Percentiles rank a stretch among this genome's conserved stretches.
phyloP scores from a whole-genome alignment of 1,140 invertebrate species.

The Lordiphosa stackelbergi region DNA sequence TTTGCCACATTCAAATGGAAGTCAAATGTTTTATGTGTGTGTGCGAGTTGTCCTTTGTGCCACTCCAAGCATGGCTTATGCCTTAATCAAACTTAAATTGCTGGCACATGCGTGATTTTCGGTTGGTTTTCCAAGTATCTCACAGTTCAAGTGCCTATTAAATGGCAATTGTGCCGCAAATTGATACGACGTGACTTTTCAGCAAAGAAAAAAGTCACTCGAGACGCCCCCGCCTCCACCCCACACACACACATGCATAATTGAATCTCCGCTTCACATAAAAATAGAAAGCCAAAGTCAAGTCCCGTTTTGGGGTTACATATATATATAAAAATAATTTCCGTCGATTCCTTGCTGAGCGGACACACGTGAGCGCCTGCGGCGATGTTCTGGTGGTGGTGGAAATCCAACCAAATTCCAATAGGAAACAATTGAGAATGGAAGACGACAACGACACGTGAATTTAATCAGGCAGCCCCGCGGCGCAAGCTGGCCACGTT shows the following conservation, averaged over 20 bases:
- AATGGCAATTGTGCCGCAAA: constrained; percentile 73
- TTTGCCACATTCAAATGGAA: background rate
- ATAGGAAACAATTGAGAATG: constrained; percentile 51
- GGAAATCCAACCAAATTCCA: constrained; percentile 50
- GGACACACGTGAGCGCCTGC: constrained; percentile 53
- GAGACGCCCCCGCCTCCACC: constrained; percentile 44
- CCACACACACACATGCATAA: constrained; percentile 39
- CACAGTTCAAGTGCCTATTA: constrained; percentile 70
- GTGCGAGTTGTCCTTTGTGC: background rate
- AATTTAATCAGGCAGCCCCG: constrained; percentile 72
- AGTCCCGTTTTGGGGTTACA: constrained; percentile 64
- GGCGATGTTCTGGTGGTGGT: constrained; percentile 17
- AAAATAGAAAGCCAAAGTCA: constrained; percentile 60
- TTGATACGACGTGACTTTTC: constrained; percentile 75
- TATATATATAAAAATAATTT: constrained; percentile 62
- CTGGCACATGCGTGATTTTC: constrained; percentile 36
- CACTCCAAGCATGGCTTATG: too few relatives aligned
- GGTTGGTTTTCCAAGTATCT: constrained; percentile 15
- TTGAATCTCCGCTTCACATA: constrained; percentile 48
- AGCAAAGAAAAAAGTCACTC: constrained; percentile 55
- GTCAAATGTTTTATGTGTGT: constrained; percentile 2
- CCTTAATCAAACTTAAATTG: constrained; percentile 42
- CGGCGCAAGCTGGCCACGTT: constrained; percentile 24
- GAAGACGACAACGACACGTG: constrained; percentile 54
- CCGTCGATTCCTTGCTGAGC: constrained; percentile 50